Evolutionary conservation across 1,140 invertebrate species (phyloP).

Genomic region (Metaphire vulgaris): DNA sequence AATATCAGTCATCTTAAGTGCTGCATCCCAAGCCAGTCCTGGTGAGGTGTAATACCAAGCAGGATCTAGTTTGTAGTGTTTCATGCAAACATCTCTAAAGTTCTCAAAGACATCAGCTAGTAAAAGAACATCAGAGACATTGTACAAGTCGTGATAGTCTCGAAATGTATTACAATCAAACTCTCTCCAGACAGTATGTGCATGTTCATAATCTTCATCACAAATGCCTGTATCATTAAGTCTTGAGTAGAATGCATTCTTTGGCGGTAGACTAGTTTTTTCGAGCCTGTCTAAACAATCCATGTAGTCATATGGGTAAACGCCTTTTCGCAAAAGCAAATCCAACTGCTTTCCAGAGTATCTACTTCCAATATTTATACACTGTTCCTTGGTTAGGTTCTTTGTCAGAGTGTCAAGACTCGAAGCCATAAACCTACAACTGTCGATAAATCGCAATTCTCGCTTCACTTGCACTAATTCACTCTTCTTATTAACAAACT

Average conservation of each 20-base stretch:
- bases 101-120: conserved; percentile 54
- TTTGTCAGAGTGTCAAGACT: too few relatives aligned
- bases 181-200: not conserved
- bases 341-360: too few relatives aligned
- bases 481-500: too few relatives aligned
- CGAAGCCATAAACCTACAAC: too few relatives aligned
- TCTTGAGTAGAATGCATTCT: not conserved
- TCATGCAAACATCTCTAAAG: conserved; percentile 37
- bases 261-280: too few relatives aligned
- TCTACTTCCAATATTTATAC: too few relatives aligned
- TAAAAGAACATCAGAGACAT: not conserved
- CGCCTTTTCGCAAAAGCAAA: too few relatives aligned
- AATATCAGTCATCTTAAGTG: conserved; percentile 35
- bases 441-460: too few relatives aligned
- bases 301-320: too few relatives aligned
- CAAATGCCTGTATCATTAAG: not conserved
- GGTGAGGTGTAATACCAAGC: conserved; percentile 37
- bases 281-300: too few relatives aligned
- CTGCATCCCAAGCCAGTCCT: conserved; percentile 38
- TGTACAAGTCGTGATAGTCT: not conserved
- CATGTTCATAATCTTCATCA: not conserved
- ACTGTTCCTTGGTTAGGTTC: too few relatives aligned
- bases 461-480: too few relatives aligned
- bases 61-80: conserved; percentile 36
- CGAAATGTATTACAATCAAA: not conserved